Evolutionary conservation across 1,140 invertebrate genomes (phyloP).

Genomic region (Ceratosolen fusciceps): DNA sequence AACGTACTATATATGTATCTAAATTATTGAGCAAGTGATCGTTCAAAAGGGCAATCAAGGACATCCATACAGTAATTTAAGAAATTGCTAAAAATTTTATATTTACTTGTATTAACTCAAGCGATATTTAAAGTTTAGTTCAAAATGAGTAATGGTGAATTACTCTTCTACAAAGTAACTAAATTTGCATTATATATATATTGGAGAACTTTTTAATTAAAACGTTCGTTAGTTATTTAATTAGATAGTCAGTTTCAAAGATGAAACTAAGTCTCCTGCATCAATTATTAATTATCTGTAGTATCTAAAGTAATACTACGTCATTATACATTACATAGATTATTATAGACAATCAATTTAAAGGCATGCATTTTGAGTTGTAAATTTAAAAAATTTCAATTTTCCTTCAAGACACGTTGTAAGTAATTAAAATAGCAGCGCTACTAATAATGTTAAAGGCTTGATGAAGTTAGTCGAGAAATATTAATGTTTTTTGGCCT

Average conservation of each 20-base stretch:
- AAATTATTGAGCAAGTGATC: too few species aligned
- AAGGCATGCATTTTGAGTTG: too few species aligned
- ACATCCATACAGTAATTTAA: too few species aligned
- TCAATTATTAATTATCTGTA: neutral
- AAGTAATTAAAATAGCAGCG: too few species aligned
- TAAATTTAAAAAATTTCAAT: too few species aligned
- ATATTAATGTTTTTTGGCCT: too few species aligned
- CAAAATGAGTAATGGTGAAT: neutral
- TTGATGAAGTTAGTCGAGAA: too few species aligned
- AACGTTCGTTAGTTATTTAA: neutral
- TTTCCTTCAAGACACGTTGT: too few species aligned
- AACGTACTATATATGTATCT: too few species aligned
- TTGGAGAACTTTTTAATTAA: neutral
- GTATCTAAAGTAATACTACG: neutral
- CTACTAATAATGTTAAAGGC: too few species aligned
- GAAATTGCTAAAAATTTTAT: neutral
- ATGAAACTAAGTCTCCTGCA: neutral
- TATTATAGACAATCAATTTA: too few species aligned
- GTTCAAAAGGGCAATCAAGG: too few species aligned
- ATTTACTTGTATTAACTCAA: neutral
- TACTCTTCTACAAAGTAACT: neutral
- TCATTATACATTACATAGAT: neutral
- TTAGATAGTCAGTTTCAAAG: neutral
- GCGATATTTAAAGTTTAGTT: neutral
- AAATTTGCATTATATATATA: neutral